These are phyloP conservation scores for Eumeta japonica DNA, from an alignment of 1,140 invertebrate genomes.

Conservation along the genomic window DNA sequence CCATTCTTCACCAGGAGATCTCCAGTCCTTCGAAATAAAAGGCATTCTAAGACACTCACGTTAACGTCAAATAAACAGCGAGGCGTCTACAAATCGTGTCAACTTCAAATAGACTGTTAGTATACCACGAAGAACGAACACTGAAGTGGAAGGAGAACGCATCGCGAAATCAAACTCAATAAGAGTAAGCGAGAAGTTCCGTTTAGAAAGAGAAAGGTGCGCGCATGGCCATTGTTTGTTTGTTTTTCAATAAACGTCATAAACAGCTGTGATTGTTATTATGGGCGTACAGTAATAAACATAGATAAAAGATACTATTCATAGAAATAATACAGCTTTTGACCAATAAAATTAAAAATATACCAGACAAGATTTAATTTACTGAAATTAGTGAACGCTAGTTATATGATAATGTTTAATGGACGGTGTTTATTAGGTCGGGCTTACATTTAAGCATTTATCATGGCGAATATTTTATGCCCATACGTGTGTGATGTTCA, in stretches of 20 bases:
- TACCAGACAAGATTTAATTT: no score
- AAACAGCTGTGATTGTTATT: conserved; percentile 56
- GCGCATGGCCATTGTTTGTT: conserved; percentile 46
- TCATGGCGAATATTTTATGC: no score
- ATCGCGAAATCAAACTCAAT: conserved; percentile 8
- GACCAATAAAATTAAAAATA: no score
- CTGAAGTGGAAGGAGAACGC: no score
- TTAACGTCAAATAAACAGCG: conserved; percentile 1
- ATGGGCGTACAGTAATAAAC: no score
- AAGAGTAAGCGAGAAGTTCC: conserved; percentile 24
- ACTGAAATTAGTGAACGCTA: no score
- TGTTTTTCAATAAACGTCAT: conserved; percentile 34
- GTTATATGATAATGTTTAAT: no score
- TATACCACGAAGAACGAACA: neutral
- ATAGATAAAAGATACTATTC: no score
- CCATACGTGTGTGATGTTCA: no score
- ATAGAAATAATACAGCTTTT: no score
- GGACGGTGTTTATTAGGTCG: no score
- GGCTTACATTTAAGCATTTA: no score
- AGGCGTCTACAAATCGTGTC: neutral
- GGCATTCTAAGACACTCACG: conserved; percentile 72
- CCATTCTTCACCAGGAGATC: conserved; percentile 96
- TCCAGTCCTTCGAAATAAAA: conserved; percentile 91
- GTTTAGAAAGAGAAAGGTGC: conserved; percentile 36
- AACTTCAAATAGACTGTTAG: neutral